phyloP scores from a whole-genome alignment of 2,113 vertebrate genomes.

The Seriola dumerili region DNA sequence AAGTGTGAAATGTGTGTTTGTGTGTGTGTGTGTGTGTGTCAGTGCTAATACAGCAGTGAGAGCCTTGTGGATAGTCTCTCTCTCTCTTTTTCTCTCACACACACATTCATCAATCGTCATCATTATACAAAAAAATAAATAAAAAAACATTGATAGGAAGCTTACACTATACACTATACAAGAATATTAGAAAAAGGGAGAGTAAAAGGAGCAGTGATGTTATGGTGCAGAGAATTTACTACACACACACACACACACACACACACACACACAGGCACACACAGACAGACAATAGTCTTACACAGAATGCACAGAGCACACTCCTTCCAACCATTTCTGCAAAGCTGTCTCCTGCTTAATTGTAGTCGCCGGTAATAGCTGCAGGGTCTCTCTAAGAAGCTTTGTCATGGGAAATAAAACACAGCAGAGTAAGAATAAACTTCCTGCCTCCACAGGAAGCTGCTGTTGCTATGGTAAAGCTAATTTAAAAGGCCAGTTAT shows the following conservation, averaged over 20 bases:
- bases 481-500: constrained; percentile 53
- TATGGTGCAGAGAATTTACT: constrained; percentile 3
- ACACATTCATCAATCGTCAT: constrained; percentile 48
- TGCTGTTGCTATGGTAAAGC: constrained; percentile 64
- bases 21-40: constrained; percentile 17
- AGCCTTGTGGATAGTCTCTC: constrained; percentile 21
- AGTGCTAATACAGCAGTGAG: constrained; percentile 36
- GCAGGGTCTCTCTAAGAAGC: constrained; percentile 54
- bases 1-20: constrained; percentile 51
- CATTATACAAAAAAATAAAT: constrained; percentile 8
- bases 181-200: constrained; percentile 9
- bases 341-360: constrained; percentile 59
- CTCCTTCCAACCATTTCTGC: constrained; percentile 45
- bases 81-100: constrained; percentile 4
- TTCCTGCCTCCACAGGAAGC: constrained; percentile 70
- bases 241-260: neutral
- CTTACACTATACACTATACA: constrained; percentile 3
- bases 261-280: neutral
- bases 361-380: constrained; percentile 63
- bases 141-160: constrained; percentile 14
- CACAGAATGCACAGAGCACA: neutral
- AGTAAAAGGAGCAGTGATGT: neutral
- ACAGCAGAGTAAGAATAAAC: constrained; percentile 70
- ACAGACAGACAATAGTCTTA: neutral
- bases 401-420: constrained; percentile 77